Conservation (phyloP, 2,888 invertebrate genomes). For the Apodemia mormo region DNA sequence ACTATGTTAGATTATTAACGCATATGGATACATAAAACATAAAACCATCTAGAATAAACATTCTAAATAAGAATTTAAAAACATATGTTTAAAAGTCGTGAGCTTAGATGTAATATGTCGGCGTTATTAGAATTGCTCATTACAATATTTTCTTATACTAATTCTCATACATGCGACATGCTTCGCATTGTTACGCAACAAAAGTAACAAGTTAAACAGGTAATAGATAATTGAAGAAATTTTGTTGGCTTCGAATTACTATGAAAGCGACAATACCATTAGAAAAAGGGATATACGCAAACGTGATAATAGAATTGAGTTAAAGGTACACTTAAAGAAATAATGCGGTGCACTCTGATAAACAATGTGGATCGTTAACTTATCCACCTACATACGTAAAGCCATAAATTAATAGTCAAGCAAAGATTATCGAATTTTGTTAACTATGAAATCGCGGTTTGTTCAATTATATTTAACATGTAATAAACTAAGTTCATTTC, state of each 20-base stretch:
- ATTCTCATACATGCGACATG: too few relatives aligned
- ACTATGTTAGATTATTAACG: too few relatives aligned
- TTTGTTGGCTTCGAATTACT: constrained; percentile 63
- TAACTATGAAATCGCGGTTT: neutral
- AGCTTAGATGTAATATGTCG: too few relatives aligned
- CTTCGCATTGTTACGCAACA: neutral
- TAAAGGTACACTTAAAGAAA: constrained; percentile 44
- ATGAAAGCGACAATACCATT: constrained; percentile 58
- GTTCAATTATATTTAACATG: too few relatives aligned
- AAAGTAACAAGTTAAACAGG: constrained; percentile 60
- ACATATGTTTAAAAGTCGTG: too few relatives aligned
- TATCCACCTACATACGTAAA: constrained; percentile 15
- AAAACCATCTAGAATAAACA: too few relatives aligned
- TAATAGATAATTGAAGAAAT: constrained; percentile 54
- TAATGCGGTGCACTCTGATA: constrained; percentile 33
- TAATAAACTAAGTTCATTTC: too few relatives aligned
- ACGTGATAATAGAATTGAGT: constrained; percentile 54
- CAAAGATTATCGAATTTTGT: constrained; percentile 1
- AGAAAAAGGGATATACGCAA: constrained; percentile 53
- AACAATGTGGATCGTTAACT: constrained; percentile 20
- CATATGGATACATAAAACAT: too few relatives aligned
- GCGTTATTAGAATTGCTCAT: too few relatives aligned
- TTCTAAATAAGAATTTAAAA: too few relatives aligned
- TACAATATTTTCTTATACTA: too few relatives aligned
- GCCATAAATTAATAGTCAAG: neutral